Base-by-base conservation (phyloP, 2,888 invertebrate genomes). In the Gryllus longicercus region DNA sequence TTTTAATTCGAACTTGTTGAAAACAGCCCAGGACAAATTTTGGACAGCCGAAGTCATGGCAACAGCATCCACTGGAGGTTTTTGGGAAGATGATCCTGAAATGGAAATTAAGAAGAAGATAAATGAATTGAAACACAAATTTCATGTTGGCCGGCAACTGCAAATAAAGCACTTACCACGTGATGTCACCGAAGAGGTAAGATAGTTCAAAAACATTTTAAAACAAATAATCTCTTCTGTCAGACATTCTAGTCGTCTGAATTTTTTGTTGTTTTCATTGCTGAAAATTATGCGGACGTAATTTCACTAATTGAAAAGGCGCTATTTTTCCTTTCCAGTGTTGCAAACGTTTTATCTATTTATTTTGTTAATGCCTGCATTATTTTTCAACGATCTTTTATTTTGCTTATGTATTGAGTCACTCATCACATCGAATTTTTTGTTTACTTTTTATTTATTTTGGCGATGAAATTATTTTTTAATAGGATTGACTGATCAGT, bases 91-190 rank as follows among this genome's bases (percentile, higher is more conserved):
- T 80, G 86, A 86, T 79, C 84, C 84, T 16, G 85, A 84, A 82
- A 85, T 85, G 82, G 85, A 85, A n/a, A 82, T 86, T 10, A 86
- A 86, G 83, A 85, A 86, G 82, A 84, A 85, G 78, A 85, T 86
- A 38, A 85, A 86, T 79, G 85, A 86, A 78, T 84, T 86, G 75
- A 86, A 86, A 81, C 83, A 85, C 74, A 85, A 86, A 82, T 88
- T 87, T 82, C 88, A 88, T 83, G 85, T 84, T 81, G 87, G 87
- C 77, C 84, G 88, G 23, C 86, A 86, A 81, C 84, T 88, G 38
- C 86, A 85, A 83, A 85, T 88, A 78, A 87, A 87, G 81, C 87
- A 88, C 84, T 83, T 88, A 79, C 88, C 88, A 12, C 84, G 87
- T 63, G 87, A 87, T 84, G 86, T 86, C 77, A 86, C 86, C 11